phyloP scores from a whole-genome alignment of 2,888 invertebrate genomes.

The Biston stratarius region DNA sequence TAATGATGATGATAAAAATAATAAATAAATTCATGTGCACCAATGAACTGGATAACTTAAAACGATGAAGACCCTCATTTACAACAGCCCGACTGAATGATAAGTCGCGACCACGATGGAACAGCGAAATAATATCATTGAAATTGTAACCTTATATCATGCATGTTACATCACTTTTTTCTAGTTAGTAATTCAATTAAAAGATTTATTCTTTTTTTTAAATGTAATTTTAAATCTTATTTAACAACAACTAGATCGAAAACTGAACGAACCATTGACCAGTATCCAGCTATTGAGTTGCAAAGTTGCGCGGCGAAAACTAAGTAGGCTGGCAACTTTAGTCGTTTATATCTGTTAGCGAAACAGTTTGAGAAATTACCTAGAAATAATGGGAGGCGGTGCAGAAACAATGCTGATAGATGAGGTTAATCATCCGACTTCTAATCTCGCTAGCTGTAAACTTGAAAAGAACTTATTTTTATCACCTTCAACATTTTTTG shows the following conservation, averaged over 20 bases:
- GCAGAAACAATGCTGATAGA: slow-evolving; percentile 21
- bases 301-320: slow-evolving; percentile 16
- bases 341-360: slow-evolving; percentile 27
- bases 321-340: slow-evolving; percentile 13
- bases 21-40: no score
- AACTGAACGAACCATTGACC: background rate
- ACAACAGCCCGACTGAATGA: no score
- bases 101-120: no score
- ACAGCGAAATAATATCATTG: no score
- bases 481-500: no score
- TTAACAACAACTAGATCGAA: background rate
- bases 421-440: slow-evolving; percentile 5
- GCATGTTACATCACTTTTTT: background rate
- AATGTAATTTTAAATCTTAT: background rate
- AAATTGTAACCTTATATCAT: background rate
- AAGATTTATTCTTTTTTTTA: background rate
- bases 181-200: no score
- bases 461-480: background rate
- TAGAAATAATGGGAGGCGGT: slow-evolving; percentile 17
- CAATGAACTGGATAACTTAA: no score
- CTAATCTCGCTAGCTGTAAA: background rate
- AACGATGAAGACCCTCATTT: no score
- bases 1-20: no score
- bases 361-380: slow-evolving; percentile 26
- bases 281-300: slow-evolving; percentile 8